Evolutionary conservation across 2,797 vertebrate genomes (phyloP), one percentile per base, ranked within the genome.

Genomic region (Ptychadena robeensis): DNA sequence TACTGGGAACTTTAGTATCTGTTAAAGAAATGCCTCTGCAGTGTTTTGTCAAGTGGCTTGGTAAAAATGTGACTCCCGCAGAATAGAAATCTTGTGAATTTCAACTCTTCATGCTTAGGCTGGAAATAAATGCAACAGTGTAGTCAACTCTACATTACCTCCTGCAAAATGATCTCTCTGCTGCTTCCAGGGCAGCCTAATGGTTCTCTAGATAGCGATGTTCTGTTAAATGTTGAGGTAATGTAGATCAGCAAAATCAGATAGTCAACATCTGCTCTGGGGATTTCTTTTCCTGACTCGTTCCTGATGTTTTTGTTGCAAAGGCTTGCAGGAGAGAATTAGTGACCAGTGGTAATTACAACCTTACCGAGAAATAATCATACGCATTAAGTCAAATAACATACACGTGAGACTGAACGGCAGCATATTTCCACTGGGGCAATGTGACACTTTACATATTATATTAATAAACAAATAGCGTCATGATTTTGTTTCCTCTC

Each of bases 171-270:
- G 37, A 80, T 80, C 18, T 53, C 71, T 75, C 44, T 44, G 67
- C 61, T 70, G 78, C 76, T 80, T 85, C 57, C 66, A 65, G 73
- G 67, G 71, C 78, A 80, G 63, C 37, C 27, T 85, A 85, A 85
- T 85, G 74, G 67, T 76, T 37, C 82, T 85, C 82, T 48, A 76
- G 82, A 85, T 85, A 80, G 78, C 78, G 38, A 85, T 85, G 82
- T 85, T 75, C 82, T 80, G 66, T 79, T 80, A 84, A 73, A 44
- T 44, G 71, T 68, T 68, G 65, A 73, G 37, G 53, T 81, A 73
- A 48, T 67, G 80, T 76, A 81, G 82, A 85, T 85, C 82, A 85
- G 78, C 82, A 85, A 35, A 80, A 85, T 76, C 57, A 57, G 68
- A 80, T 57, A 70, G 78, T 28, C 75, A 73, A 75, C 82, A 80